Percentiles rank a stretch among this genome's conserved stretches.
Conservation (phyloP, 2,888 invertebrate genomes). For the Tiliacea aurago region DNA sequence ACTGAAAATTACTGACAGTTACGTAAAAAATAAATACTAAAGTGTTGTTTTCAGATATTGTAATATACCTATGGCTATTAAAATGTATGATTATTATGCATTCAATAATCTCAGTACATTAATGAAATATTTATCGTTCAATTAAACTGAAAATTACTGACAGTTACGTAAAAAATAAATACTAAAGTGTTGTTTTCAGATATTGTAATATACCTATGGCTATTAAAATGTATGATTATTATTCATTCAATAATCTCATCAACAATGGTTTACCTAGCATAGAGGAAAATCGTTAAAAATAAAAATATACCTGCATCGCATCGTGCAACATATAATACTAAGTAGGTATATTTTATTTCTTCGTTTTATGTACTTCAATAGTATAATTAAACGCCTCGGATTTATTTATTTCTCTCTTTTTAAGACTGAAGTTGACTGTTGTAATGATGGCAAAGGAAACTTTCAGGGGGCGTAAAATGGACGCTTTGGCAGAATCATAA, state of each 20-base stretch:
- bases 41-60: slow-evolving; percentile 25
- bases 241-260: slow-evolving; percentile 19
- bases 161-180: slow-evolving; percentile 7
- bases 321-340: background rate
- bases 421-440: background rate
- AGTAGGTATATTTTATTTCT: background rate
- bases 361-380: background rate
- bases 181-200: slow-evolving; percentile 11
- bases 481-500: no score
- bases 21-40: slow-evolving; percentile 7
- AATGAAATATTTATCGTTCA: background rate
- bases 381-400: background rate
- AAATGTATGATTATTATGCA: slow-evolving; percentile 18
- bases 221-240: slow-evolving; percentile 20
- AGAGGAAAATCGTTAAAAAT: slow-evolving; percentile 3
- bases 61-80: slow-evolving; percentile 9
- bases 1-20: slow-evolving; percentile 7
- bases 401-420: background rate
- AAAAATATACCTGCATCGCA: background rate
- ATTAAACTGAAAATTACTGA: slow-evolving; percentile 11
- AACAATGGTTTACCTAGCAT: background rate
- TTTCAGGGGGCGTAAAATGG: no score
- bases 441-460: background rate
- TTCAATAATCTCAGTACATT: slow-evolving; percentile 13
- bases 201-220: slow-evolving; percentile 12